Conservation (phyloP, 2,113 vertebrate species). For the Papio anubis region DNA sequence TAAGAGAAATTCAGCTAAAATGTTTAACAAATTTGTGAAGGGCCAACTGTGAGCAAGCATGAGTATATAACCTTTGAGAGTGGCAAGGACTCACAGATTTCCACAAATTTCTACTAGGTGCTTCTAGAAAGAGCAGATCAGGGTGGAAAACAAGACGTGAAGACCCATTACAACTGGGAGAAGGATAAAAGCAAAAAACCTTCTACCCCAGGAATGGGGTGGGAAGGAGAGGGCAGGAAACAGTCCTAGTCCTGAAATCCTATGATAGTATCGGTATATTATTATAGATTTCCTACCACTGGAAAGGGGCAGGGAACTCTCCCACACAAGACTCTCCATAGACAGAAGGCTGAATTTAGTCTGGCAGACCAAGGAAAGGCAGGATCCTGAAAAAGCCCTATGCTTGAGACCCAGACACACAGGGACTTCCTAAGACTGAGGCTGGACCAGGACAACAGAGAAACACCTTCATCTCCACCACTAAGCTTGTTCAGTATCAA, state of each 20-base stretch:
- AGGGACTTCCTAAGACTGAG: neutral
- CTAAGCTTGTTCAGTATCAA: neutral
- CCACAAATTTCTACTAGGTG: neutral
- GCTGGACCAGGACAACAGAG: neutral
- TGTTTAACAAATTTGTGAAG: neutral
- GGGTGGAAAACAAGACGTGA: neutral
- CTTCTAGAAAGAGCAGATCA: neutral
- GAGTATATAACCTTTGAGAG: neutral
- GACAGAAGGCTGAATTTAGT: neutral
- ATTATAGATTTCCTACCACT: neutral
- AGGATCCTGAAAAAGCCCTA: neutral
- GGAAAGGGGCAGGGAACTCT: neutral
- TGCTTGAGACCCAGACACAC: neutral
- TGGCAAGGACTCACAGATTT: neutral
- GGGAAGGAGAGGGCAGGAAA: neutral
- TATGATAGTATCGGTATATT: too few relatives aligned
- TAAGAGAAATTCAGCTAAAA: neutral
- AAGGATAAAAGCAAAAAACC: neutral
- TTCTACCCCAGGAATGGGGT: neutral
- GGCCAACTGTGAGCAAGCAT: neutral
- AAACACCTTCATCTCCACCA: neutral
- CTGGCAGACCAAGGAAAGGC: neutral
- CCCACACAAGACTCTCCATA: neutral
- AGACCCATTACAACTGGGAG: neutral
- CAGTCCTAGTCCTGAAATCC: neutral